Conservation (phyloP, 2,113 vertebrate genomes). For the Peromyscus leucopus region DNA sequence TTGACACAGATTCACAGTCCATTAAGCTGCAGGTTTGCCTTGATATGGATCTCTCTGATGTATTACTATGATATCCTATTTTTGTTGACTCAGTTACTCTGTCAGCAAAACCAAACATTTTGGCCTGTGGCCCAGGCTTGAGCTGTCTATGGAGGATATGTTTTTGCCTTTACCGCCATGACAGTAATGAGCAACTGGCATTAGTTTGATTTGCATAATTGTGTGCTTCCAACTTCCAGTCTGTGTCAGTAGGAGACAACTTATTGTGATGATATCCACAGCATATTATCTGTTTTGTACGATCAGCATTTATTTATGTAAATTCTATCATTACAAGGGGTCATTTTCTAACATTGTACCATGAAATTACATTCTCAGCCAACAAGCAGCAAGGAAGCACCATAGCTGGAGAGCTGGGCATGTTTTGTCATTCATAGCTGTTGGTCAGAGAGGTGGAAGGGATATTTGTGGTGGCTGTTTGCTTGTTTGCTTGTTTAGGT, state of each 20-base stretch:
- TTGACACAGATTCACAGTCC: constrained; percentile 89
- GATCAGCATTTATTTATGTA: constrained; percentile 99
- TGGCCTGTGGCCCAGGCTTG: constrained; percentile 91
- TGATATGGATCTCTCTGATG: constrained; percentile 92
- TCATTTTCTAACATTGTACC: constrained; percentile 96
- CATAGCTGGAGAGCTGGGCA: constrained; percentile 78
- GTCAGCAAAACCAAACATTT: constrained; percentile 96
- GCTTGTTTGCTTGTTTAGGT: constrained; percentile 78
- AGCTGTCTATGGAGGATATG: constrained; percentile 94
- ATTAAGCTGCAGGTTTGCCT: constrained; percentile 91
- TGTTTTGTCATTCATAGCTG: constrained; percentile 85
- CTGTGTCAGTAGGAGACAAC: constrained; percentile 97
- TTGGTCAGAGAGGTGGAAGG: constrained; percentile 80
- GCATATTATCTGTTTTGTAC: constrained; percentile 93
- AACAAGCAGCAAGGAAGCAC: constrained; percentile 87
- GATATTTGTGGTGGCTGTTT: constrained; percentile 60
- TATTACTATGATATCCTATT: constrained; percentile 91
- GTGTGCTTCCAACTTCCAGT: constrained; percentile 91
- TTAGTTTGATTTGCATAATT: constrained; percentile 99
- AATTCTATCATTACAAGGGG: constrained; percentile 95
- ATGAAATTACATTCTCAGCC: constrained; percentile 94
- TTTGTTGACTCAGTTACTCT: constrained; percentile 96
- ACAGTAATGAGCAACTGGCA: constrained; percentile 97
- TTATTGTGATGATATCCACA: constrained; percentile 92
- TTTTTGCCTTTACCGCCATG: constrained; percentile 93